Conservation (phyloP, 2,797 vertebrate species). For the Monodelphis domestica region DNA sequence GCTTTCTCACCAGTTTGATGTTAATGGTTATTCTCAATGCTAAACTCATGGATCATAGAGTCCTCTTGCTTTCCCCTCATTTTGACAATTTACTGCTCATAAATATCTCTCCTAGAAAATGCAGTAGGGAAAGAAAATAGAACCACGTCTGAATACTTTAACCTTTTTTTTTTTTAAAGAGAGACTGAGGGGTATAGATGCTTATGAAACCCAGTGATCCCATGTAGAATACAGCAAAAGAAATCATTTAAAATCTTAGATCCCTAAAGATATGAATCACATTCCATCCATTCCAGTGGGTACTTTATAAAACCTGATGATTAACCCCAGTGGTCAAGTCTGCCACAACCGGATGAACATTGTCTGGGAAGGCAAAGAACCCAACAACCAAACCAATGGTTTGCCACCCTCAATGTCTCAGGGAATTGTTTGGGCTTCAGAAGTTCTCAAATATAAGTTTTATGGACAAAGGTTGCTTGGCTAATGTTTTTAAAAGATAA, state of each 20-base stretch:
- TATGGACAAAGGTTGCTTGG: neutral
- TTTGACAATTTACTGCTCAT: neutral
- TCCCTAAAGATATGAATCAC: constrained; percentile 4
- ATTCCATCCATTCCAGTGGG: constrained; percentile 35
- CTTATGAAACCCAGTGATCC: neutral
- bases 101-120: neutral
- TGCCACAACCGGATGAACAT: neutral
- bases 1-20: neutral
- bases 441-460: neutral
- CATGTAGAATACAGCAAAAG: neutral
- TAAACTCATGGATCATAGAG: neutral
- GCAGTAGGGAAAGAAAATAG: neutral
- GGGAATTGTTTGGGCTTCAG: constrained; percentile 6
- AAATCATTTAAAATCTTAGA: neutral
- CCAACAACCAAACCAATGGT: neutral
- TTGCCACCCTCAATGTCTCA: neutral
- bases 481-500: neutral
- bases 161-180: neutral
- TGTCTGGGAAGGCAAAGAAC: neutral
- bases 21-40: neutral
- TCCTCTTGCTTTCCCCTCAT: neutral
- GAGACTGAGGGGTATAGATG: neutral
- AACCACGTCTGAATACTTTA: neutral
- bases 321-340: neutral
- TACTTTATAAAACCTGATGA: constrained; percentile 36